phyloP scores from a whole-genome alignment of 2,888 invertebrate genomes.

The Drosophila antonietae region DNA sequence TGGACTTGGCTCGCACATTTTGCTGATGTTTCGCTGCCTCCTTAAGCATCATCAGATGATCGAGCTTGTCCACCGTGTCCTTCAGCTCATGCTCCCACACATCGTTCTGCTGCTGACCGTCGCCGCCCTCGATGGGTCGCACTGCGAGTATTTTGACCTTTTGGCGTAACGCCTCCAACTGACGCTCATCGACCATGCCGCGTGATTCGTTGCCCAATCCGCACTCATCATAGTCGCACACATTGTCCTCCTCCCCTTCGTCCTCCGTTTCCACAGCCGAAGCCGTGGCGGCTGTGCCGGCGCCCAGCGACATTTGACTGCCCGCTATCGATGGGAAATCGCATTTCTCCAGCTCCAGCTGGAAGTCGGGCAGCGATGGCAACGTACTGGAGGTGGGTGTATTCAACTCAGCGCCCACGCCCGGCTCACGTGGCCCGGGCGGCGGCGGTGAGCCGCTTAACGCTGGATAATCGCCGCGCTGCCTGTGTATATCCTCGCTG shows the following conservation, averaged over 20 bases:
- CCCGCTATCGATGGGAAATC: slow-evolving; percentile 86
- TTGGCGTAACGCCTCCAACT: slow-evolving; percentile 88
- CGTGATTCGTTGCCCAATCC: slow-evolving; percentile 54
- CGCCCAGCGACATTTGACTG: slow-evolving; percentile 85
- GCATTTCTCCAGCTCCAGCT: slow-evolving; percentile 87
- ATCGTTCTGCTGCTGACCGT: slow-evolving; percentile 87
- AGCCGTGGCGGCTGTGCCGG: slow-evolving; percentile 37
- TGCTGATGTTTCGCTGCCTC: slow-evolving; percentile 68
- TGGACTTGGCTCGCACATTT: slow-evolving; percentile 45
- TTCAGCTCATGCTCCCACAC: slow-evolving; percentile 92
- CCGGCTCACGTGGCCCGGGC: slow-evolving; percentile 87
- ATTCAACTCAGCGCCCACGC: slow-evolving; percentile 90
- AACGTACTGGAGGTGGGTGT: slow-evolving; percentile 78
- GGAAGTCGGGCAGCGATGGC: slow-evolving; percentile 85
- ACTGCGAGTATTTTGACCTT: slow-evolving; percentile 90
- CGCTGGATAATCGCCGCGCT: slow-evolving; percentile 81
- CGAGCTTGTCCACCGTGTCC: slow-evolving; percentile 91
- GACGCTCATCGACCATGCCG: slow-evolving; percentile 83
- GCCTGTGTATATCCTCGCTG: slow-evolving; percentile 94
- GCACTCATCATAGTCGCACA: slow-evolving; percentile 68
- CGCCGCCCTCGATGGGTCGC: slow-evolving; percentile 90
- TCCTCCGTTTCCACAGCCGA: slow-evolving; percentile 61
- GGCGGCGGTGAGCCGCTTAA: slow-evolving; percentile 77
- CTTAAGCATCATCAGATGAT: slow-evolving; percentile 88
- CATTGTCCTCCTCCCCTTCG: slow-evolving; percentile 57